Conservation (phyloP, 1,140 invertebrate species). For the Carposina sasakii region DNA sequence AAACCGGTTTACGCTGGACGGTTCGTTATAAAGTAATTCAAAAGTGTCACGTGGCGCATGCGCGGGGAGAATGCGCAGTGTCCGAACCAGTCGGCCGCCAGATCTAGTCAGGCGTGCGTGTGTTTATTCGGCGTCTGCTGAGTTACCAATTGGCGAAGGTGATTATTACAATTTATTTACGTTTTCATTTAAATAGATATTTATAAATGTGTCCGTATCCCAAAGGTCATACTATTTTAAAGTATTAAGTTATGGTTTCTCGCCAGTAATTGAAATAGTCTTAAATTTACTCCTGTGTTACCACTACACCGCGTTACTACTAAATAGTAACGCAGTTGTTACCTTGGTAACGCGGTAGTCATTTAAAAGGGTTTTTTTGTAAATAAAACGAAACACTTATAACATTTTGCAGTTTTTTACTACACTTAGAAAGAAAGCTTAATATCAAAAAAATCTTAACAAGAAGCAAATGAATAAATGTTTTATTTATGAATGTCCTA, state of each 20-base stretch:
- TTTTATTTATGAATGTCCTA: not conserved
- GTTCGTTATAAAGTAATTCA: no score
- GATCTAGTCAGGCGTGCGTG: not conserved
- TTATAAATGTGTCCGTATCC: not conserved
- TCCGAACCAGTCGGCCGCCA: not conserved
- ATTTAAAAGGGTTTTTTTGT: not conserved
- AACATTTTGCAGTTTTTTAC: no score
- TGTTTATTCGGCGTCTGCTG: not conserved
- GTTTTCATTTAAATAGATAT: not conserved
- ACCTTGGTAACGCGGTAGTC: not conserved
- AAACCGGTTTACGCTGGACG: no score
- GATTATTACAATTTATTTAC: not conserved
- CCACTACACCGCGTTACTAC: constrained; percentile 3
- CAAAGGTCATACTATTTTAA: not conserved
- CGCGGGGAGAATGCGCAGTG: no score
- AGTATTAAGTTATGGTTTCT: not conserved
- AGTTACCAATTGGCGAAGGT: not conserved
- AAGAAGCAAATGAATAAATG: no score
- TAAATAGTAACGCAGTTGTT: constrained; percentile 3
- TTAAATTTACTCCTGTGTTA: not conserved
- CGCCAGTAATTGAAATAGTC: not conserved
- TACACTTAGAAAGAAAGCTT: no score
- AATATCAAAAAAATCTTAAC: no score
- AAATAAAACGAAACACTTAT: not conserved
- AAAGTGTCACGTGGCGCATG: no score